Conservation (phyloP, 2,113 vertebrate genomes). For the Lycaon pictus region DNA sequence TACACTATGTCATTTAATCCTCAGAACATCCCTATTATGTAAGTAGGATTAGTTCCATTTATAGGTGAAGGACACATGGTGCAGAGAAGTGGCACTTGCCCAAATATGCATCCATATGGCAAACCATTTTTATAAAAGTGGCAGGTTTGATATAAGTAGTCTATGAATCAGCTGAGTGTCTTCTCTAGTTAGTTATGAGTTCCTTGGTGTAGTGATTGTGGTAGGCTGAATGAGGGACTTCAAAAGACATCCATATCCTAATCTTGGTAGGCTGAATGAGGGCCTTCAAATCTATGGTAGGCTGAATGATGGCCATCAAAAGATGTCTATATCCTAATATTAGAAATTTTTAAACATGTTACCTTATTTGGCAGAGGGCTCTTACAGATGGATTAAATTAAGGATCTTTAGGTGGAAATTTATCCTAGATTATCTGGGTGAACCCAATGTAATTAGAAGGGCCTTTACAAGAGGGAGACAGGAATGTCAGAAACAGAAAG, state of each 20-base stretch:
- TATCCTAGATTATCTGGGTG: not conserved
- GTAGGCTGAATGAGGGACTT: not conserved
- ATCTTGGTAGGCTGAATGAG: not conserved
- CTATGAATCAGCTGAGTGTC: not conserved
- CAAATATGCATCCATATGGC: not conserved
- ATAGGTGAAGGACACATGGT: not conserved
- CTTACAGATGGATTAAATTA: not conserved
- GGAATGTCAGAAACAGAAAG: not conserved
- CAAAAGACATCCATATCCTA: not conserved
- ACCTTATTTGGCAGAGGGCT: not conserved
- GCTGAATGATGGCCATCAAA: not conserved
- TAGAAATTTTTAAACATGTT: not conserved
- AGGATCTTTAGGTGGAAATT: not conserved
- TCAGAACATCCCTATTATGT: not conserved
- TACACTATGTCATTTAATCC: not conserved
- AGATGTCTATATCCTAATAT: not conserved
- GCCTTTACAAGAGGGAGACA: not conserved
- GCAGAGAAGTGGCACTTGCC: not conserved
- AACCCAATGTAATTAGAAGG: not conserved
- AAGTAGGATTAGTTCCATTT: not conserved
- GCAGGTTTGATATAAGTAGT: not conserved
- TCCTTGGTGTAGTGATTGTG: not conserved
- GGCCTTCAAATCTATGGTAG: not conserved
- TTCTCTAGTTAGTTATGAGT: not conserved
- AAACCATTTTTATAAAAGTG: not conserved